phyloP scores from a whole-genome alignment of 2,888 invertebrate genomes.

The Zelleria hepariella region DNA sequence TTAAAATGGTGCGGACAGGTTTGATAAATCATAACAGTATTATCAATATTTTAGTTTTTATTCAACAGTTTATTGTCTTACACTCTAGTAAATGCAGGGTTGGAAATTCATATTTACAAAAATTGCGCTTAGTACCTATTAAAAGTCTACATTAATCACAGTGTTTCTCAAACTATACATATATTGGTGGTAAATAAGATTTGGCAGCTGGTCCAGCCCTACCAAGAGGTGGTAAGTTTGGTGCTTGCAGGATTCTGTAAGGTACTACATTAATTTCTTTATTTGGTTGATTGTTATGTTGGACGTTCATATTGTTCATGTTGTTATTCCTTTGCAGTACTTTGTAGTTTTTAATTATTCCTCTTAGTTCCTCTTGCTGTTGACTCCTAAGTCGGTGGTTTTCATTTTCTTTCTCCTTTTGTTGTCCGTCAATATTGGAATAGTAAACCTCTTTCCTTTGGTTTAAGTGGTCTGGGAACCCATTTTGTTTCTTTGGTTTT shows the following conservation, averaged over 20 bases:
- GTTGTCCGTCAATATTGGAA: slow-evolving; percentile 7
- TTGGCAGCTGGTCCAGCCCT: slow-evolving; percentile 60
- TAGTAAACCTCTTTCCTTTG: slow-evolving; percentile 26
- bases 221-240: slow-evolving; percentile 51
- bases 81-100: slow-evolving; percentile 52
- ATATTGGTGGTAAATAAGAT: slow-evolving; percentile 54
- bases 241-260: slow-evolving; percentile 30
- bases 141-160: slow-evolving; percentile 35
- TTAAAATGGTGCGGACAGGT: too few relatives aligned
- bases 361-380: slow-evolving; percentile 43
- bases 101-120: slow-evolving; percentile 42
- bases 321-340: slow-evolving; percentile 50
- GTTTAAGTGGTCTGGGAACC: slow-evolving; percentile 19
- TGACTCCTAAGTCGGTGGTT: slow-evolving; percentile 14
- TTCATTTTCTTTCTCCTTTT: not conserved
- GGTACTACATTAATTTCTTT: slow-evolving; percentile 38
- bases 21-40: too few relatives aligned
- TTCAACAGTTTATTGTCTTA: not conserved
- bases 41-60: not conserved
- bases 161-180: slow-evolving; percentile 32
- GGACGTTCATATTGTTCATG: slow-evolving; percentile 21
- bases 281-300: slow-evolving; percentile 28
- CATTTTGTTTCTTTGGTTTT: slow-evolving; percentile 32
- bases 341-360: slow-evolving; percentile 60
- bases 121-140: slow-evolving; percentile 13